Evolutionary conservation across 2,797 vertebrate genomes (phyloP), one percentile per base, ranked within the genome.

Genomic region (Myotis pilosus): DNA sequence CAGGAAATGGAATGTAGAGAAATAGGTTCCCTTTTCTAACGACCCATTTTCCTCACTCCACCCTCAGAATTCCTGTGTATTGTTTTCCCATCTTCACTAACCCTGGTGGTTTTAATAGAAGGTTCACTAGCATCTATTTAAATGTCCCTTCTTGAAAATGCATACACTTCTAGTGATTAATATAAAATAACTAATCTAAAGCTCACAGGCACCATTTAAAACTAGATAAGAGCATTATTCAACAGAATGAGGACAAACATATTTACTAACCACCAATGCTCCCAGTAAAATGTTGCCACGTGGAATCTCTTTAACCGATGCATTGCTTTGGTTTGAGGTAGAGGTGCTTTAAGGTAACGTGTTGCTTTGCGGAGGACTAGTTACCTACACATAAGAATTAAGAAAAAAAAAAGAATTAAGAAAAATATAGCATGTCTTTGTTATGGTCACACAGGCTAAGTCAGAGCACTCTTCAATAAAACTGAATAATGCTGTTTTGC

Each of bases 401-500:
- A 94, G 17, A 33, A 84, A 93, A 96, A 96, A 87, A 60, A 60
- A 87, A 47, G 33, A 93, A 44, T 49, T 89, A 87, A 94, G 15
- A 36, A 84, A 93, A 96, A 89, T 60, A 84, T 69, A 71, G 1
- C 0, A 20, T 80, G 23, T 94, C 71, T 97, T 80, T 76, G 51
- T 78, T 89, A 89, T 51, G 93, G 89, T 97, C 44, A 74, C 85
- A 3, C 12, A 86, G 17, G 79, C 33, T 62, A 89, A 87, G 76
- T 76, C 87, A 91, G 84, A 93, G 96, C 87, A 33, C 74, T 96
- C 93, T 79, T 74, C 68, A 96, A 92, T 91, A 64, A 91, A 94
- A 60, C 71, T 68, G 89, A 96, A 93, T 96, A 91, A 95, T 94
- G 8, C n/a, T 97, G 89, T 96, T 97, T 95, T 87, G 79, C 96